Conservation (phyloP, 2,113 vertebrate species). For the Mesembrinibis cayennensis region DNA sequence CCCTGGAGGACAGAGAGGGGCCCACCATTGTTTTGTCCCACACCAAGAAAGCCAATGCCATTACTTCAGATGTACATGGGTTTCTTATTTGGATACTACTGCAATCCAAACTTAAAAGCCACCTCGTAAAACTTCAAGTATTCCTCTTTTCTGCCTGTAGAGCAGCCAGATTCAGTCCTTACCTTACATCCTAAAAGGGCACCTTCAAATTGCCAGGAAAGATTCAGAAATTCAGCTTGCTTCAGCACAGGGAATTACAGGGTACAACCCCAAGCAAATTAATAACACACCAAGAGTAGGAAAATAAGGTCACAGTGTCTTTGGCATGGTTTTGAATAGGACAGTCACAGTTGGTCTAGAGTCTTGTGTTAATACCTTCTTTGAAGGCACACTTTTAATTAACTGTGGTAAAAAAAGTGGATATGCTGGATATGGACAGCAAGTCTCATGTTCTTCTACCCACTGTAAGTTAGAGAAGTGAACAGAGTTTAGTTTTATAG, state of each 20-base stretch:
- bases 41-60: not conserved
- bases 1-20: not conserved
- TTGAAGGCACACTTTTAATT: not conserved
- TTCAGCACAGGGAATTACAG: conserved; percentile 55
- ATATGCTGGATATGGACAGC: not conserved
- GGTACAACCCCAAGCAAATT: conserved; percentile 51
- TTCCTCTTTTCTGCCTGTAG: not conserved
- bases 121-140: not conserved
- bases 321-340: conserved; percentile 6
- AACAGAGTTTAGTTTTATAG: not conserved
- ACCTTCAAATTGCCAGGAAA: conserved; percentile 29
- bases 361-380: not conserved
- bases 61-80: not conserved
- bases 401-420: not conserved
- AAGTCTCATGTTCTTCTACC: not conserved
- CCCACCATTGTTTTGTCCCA: not conserved
- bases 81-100: not conserved
- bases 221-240: conserved; percentile 44
- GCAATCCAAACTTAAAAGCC: not conserved
- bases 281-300: conserved; percentile 20
- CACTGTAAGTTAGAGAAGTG: not conserved
- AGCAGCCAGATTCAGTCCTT: not conserved
- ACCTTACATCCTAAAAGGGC: not conserved
- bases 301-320: conserved; percentile 57
- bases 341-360: not conserved